Base-by-base conservation (phyloP, 2,113 vertebrate species). In the Nematolebias whitei region DNA sequence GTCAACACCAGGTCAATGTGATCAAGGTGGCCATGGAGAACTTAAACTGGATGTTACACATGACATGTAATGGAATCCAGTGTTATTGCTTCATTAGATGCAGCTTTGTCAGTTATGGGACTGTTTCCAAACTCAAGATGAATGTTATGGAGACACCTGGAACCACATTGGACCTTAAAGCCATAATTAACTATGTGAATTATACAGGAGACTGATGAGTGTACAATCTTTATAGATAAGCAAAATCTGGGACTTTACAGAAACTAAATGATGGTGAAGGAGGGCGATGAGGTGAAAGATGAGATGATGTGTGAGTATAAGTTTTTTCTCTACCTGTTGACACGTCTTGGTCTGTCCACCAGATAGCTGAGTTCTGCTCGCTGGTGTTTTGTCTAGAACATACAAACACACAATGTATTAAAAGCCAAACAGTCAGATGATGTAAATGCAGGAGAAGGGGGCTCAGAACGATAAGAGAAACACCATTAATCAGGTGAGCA, bases 281-380 rank as follows among this genome's bases (percentile, higher is more conserved):
- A 53, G 20, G 13, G 68, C 63, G 68, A 6, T 24, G 14, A 23
- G 12, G 20, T 40, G 12, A 54, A 13, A 16, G 14, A 3, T n/a
- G 19, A 14, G 38, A 35, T 3, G 47, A 69, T 38, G 38, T 54
- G 59, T 26, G 43, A 49, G 35, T 56, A 58, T 72, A 69, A 48
- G 12, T 60, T 47, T 71, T 83, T 82, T 63, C 5, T 90, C 83
- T 95, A 99, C 98, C 98, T 99, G 96, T 98, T 99, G 82, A 98
- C 98, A 84, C 98, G 95, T 73, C 98, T 95, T 70, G 98, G 98
- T 94, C 98, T 95, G 91, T 99, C 98, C 90, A 98, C 98, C 89
- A 99, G 94, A 84, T 98, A 99, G 93, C 96, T 95, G 92, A 99
- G 96, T 87, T 99, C 98, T 87, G 95, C 93, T 87, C 98, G 93